These are phyloP conservation scores for Ophion ventricosus DNA, from an alignment of 2,888 invertebrate genomes.

Conservation along the genomic window DNA sequence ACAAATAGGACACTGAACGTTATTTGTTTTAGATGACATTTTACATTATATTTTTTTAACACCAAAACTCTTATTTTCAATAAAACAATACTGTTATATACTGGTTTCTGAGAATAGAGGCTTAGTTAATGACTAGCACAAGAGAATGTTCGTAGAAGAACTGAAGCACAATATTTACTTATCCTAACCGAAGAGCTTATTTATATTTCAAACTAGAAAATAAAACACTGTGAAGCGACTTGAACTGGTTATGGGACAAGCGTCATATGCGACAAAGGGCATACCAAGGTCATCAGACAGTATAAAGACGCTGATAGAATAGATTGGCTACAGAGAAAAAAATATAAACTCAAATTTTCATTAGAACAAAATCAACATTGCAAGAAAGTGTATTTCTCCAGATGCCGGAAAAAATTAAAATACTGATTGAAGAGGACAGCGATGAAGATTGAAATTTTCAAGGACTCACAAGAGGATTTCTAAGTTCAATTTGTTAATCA, in stretches of 20 bases:
- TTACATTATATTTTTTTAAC: slow-evolving; percentile 2
- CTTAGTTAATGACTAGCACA: not conserved
- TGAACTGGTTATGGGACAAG: not conserved
- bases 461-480: not conserved
- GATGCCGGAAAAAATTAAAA: slow-evolving; percentile 3
- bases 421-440: not conserved
- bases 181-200: not conserved
- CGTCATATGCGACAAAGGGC: slow-evolving; percentile 2
- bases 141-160: not conserved
- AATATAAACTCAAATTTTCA: not conserved
- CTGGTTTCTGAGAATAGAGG: not conserved
- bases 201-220: not conserved
- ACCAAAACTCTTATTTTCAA: not conserved
- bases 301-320: slow-evolving; percentile 3
- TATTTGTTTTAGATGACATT: not conserved
- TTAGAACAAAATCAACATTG: slow-evolving; percentile 1
- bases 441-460: slow-evolving; percentile 3
- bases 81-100: not conserved
- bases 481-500: slow-evolving; percentile 1
- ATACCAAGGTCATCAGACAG: slow-evolving; percentile 3
- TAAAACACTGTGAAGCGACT: not conserved
- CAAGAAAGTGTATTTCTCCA: not conserved
- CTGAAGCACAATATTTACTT: slow-evolving; percentile 1
- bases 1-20: slow-evolving; percentile 1
- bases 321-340: not conserved